phyloP scores from a whole-genome alignment of 2,113 vertebrate species.

The Arothron firmamentum region DNA sequence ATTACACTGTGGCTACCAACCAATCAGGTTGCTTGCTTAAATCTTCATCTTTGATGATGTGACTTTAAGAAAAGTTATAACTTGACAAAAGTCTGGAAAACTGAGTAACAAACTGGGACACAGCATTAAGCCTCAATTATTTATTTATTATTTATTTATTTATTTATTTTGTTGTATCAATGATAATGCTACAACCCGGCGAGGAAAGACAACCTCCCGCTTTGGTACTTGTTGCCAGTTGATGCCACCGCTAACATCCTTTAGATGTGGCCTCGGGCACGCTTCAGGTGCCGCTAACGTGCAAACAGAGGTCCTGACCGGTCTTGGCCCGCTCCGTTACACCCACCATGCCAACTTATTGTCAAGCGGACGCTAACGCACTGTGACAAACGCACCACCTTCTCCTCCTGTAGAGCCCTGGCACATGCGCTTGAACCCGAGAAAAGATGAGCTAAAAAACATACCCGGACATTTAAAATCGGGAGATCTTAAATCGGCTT shows the following conservation, averaged over 20 bases:
- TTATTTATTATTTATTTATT: not conserved
- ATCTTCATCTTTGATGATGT: too few relatives aligned
- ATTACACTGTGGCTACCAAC: too few relatives aligned
- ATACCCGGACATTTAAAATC: constrained; percentile 26
- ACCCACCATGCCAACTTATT: constrained; percentile 62
- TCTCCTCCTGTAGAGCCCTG: constrained; percentile 18
- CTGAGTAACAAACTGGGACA: too few relatives aligned
- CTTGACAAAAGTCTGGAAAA: too few relatives aligned
- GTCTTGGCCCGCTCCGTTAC: constrained; percentile 61
- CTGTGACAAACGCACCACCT: constrained; percentile 36
- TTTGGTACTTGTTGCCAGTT: constrained; percentile 27
- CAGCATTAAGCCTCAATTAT: too few relatives aligned
- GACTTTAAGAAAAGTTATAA: too few relatives aligned
- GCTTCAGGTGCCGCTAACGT: constrained; percentile 60
- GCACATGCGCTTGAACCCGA: constrained; percentile 19
- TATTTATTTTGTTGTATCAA: not conserved
- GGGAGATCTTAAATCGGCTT: constrained; percentile 35
- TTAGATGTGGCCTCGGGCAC: constrained; percentile 53
- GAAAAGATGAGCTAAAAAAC: constrained; percentile 21
- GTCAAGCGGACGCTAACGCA: constrained; percentile 58
- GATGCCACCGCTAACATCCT: constrained; percentile 32
- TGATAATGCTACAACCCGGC: constrained; percentile 12
- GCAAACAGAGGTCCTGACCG: constrained; percentile 63
- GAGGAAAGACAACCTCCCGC: constrained; percentile 2
- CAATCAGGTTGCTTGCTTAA: too few relatives aligned